phyloP scores from a whole-genome alignment of 2,888 invertebrate genomes.

The Formica aserva region DNA sequence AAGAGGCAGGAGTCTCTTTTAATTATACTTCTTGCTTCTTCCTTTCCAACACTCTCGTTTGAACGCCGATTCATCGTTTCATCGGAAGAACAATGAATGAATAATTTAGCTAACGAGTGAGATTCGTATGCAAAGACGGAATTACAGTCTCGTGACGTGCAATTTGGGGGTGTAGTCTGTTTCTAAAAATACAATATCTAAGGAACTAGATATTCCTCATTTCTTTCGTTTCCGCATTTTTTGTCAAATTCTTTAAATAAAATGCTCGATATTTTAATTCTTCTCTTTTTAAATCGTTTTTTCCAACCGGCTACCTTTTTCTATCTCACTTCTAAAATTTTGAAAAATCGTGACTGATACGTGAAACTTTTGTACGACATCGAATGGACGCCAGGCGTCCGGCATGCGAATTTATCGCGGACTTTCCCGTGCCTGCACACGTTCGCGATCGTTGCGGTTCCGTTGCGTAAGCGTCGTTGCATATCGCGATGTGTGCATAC shows the following conservation, averaged over 20 bases:
- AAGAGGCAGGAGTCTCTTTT: constrained; percentile 48
- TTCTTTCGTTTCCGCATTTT: background rate
- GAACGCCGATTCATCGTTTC: constrained; percentile 37
- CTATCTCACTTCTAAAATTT: background rate
- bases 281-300: background rate
- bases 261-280: background rate
- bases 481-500: constrained; percentile 42
- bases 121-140: constrained; percentile 31
- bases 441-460: constrained; percentile 13
- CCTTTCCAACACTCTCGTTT: constrained; percentile 33
- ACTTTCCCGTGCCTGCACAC: constrained; percentile 38
- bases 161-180: background rate
- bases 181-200: background rate
- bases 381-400: background rate
- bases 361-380: background rate
- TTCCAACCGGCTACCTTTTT: background rate
- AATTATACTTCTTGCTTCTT: constrained; percentile 49
- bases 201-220: background rate
- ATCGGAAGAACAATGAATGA: constrained; percentile 63
- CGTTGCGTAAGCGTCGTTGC: constrained; percentile 55
- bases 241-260: too few species aligned
- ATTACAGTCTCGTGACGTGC: background rate
- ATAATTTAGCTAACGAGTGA: constrained; percentile 59
- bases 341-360: background rate
- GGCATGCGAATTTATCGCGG: constrained; percentile 40